phyloP scores from a whole-genome alignment of 2,113 vertebrate genomes.

The Benitochromis conjunctus region DNA sequence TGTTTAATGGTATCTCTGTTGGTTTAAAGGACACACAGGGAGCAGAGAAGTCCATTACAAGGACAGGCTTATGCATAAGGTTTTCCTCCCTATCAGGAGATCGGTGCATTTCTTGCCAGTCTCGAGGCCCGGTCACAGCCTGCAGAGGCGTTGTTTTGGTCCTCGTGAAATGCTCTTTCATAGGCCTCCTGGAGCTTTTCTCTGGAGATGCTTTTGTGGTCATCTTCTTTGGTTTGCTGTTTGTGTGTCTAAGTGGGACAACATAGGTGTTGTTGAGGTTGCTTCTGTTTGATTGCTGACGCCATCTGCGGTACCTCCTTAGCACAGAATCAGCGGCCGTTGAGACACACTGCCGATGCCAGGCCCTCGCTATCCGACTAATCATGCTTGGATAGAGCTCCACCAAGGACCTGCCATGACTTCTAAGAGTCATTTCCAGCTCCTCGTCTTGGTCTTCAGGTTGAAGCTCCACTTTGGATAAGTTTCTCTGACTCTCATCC shows the following conservation, averaged over 20 bases:
- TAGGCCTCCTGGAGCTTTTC: not conserved
- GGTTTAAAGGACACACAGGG: not conserved
- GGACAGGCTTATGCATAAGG: not conserved
- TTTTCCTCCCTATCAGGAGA: not conserved
- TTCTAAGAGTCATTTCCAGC: slow-evolving; percentile 62
- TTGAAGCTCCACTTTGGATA: not conserved
- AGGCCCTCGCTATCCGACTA: slow-evolving; percentile 48
- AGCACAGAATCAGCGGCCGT: slow-evolving; percentile 46
- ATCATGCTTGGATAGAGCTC: slow-evolving; percentile 72
- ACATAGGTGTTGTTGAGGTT: not conserved
- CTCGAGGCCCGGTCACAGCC: not conserved
- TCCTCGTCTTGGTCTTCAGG: slow-evolving; percentile 61
- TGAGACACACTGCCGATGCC: slow-evolving; percentile 30
- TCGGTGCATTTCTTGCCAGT: not conserved
- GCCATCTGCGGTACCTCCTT: slow-evolving; percentile 59
- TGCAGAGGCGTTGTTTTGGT: not conserved
- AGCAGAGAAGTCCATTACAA: slow-evolving; percentile 38
- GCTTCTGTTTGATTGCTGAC: slow-evolving; percentile 18
- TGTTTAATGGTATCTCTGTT: not conserved
- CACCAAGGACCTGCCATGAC: slow-evolving; percentile 39
- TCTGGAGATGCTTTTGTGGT: not conserved
- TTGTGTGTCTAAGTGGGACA: not conserved
- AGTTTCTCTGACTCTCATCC: not conserved
- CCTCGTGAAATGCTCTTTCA: not conserved
- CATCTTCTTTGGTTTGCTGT: not conserved